These are phyloP conservation scores for Virgularia gustaviana DNA, from an alignment of 92 coral and sea anemone species.

Conservation along the genomic window DNA sequence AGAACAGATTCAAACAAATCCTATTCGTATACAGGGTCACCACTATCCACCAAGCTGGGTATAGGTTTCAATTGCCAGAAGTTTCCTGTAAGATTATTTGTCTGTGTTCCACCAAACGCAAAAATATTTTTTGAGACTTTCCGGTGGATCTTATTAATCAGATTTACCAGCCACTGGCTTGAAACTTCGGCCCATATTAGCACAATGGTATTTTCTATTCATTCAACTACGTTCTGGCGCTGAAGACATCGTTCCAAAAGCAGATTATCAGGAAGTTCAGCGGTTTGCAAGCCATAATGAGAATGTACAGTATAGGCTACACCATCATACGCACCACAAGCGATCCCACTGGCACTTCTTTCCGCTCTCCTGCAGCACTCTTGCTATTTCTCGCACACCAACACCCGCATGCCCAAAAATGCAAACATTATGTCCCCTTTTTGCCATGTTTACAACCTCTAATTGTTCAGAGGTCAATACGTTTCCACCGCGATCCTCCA, in stretches of 20 bases:
- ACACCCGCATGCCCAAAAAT: constrained; percentile 1
- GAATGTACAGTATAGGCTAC: constrained; percentile 1
- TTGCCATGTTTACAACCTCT: too few species aligned
- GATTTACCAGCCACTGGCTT: not conserved
- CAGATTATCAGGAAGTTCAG: not conserved
- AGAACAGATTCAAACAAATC: not conserved
- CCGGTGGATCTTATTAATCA: not conserved
- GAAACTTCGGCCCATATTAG: constrained; percentile 12
- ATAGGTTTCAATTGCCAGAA: constrained; percentile 11
- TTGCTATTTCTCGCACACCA: constrained; percentile 1
- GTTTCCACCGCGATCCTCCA: too few species aligned
- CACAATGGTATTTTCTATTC: not conserved
- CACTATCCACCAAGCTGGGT: not conserved
- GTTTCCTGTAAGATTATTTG: not conserved
- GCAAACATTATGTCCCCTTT: not conserved
- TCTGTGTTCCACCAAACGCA: constrained; percentile 7
- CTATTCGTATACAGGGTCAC: not conserved
- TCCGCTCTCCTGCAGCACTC: not conserved
- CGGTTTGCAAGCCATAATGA: constrained; percentile 7
- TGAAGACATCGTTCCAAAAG: not conserved
- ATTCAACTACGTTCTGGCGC: not conserved
- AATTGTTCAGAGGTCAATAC: too few species aligned
- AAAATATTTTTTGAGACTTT: not conserved
- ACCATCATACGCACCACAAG: not conserved
- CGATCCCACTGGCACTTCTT: not conserved